Evolutionary conservation across 2,888 invertebrate genomes (phyloP), one percentile per base, ranked within the genome.

Genomic region (Chalcis sispes): DNA sequence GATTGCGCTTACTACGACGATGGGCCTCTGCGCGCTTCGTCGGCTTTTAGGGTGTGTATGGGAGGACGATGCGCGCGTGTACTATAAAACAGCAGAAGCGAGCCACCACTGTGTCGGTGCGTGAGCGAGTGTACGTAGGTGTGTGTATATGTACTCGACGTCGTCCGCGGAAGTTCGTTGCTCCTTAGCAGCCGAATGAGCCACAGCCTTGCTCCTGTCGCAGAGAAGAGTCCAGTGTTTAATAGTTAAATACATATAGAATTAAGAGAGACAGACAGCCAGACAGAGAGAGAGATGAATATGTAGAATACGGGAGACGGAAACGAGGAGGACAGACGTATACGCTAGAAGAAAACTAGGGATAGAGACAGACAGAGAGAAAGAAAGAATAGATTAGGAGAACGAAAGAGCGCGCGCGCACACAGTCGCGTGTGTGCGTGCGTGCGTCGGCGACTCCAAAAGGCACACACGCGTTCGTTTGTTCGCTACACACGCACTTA

Each of bases 381-480:
- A 15, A 48, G 48, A 29, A 29, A 13, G 29, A 27, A 29, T 20
- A 56, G 20, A n/a, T 23, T 52, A 48, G 27, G 13, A 52, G 36
- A 36, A 32, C n/a, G 29, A 56, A 32, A n/a, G 56, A 15, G 32
- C 36, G 20, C 36, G 36, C 13, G 20, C 20, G 36, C 48, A 20
- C 20, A 20, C 8, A 20, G 2, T 3, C 36, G 48, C 36, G 20
- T 20, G 36, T 20, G 20, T 36, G 36, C 48, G 48, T 48, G 48
- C 8, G 48, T 20, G 36, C 36, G 48, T 48, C 74, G 61, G 66
- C 48, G 46, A 72, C 64, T 67, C 54, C 32, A 54, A 71, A 46
- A 40, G 72, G 56, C 42, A 29, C 36, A 50, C 69, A 29, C 54
- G 40, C 54, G 42, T 36, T 50, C 10, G 4, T 20, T 42, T 13